Evolutionary conservation across 2,113 vertebrate species (phyloP), one percentile per base, ranked within the genome.

Genomic region (Chauna torquata): DNA sequence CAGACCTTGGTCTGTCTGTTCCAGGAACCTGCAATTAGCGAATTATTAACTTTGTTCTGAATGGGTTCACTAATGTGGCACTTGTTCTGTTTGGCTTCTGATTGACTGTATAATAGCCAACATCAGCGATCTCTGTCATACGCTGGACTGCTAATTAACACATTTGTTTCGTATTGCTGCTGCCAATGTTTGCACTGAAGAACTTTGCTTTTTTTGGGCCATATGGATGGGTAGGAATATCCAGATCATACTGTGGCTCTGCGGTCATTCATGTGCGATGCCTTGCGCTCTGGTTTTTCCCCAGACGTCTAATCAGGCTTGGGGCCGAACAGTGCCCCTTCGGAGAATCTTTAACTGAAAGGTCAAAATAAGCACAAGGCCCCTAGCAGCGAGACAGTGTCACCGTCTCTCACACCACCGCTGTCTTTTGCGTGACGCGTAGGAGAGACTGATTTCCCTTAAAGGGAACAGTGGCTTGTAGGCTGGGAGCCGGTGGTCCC

Each of bases 61-160:
- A 84, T 42, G 72, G 88, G 88, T 96, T 94, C 92, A 93, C 30
- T 49, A 72, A 81, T 0, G 0, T 72, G 47, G 9, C 54, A 34
- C 82, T 92, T 54, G 54, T 81, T 88, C 94, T 92, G 50, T 71
- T 93, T 96, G 76, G 36, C 72, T 94, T 93, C 88, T 89, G 94
- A 88, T 86, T 76, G 96, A 84, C 90, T 86, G 3, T 55, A 12
- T 88, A 88, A 78, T 38, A 93, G 90, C 76, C 76, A 90, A 45
- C 82, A 83, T 81, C 71, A 80, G 88, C 65, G 72, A 62, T 75
- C 86, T 89, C 57, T 87, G 90, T 80, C 10, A 8, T 92, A 92
- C 93, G 83, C 90, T 94, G 96, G 91, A 90, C 79, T 96, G 90
- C 88, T 96, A 86, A 93, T 93, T 93, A 93, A 94, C 94, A 82